These are phyloP conservation scores for Marronus borbonicus DNA, from an alignment of 2,888 invertebrate species.

Conservation along the genomic window DNA sequence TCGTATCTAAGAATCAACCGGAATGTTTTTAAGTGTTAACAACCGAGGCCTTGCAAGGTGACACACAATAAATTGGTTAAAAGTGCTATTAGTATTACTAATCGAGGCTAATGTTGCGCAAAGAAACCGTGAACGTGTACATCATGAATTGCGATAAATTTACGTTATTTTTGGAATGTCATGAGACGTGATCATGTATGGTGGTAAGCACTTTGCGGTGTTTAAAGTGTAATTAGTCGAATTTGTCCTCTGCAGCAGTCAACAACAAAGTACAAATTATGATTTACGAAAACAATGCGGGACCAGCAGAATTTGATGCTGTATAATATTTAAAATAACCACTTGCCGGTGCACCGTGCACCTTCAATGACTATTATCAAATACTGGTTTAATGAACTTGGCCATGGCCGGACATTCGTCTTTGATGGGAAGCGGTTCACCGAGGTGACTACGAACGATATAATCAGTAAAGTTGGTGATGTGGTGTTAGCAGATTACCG, in stretches of 20 bases:
- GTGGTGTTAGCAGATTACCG: no score
- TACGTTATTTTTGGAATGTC: neutral
- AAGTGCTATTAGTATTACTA: neutral
- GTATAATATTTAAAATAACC: no score
- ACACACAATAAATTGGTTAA: conserved; percentile 1
- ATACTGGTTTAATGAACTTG: no score
- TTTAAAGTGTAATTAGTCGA: neutral
- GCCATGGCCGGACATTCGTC: no score
- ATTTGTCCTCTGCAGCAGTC: neutral
- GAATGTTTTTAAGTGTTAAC: neutral
- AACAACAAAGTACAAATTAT: neutral
- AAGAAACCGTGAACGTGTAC: neutral
- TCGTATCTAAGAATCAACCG: neutral
- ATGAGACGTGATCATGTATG: neutral
- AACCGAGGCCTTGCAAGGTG: neutral
- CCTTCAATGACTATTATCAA: no score
- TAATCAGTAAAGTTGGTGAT: no score
- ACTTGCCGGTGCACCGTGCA: no score
- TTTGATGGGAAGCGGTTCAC: no score
- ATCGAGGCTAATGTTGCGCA: conserved; percentile 3
- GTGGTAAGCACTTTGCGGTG: neutral
- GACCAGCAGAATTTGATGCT: neutral
- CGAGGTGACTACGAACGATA: no score
- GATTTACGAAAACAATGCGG: neutral
- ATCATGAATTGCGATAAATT: neutral